Conservation (phyloP, 2,113 vertebrate species). For the Megaleporinus macrocephalus region DNA sequence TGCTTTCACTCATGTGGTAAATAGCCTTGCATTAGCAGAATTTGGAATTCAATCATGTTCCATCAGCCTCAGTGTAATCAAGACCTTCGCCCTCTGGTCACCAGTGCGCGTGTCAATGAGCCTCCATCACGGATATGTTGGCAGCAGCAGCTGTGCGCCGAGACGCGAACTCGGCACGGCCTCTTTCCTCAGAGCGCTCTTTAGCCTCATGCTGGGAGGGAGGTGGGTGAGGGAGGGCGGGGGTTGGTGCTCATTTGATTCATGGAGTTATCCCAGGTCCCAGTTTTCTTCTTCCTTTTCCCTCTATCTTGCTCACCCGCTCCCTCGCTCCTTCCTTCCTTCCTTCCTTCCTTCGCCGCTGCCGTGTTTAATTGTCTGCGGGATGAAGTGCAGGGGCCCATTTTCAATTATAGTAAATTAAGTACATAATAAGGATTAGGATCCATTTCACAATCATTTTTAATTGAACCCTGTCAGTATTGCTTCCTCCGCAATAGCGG, state of each 20-base stretch:
- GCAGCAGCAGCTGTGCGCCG: slow-evolving; percentile 31
- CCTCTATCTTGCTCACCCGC: slow-evolving; percentile 14
- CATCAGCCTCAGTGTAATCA: slow-evolving; percentile 57
- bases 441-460: slow-evolving; percentile 57
- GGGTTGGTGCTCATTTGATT: slow-evolving; percentile 24
- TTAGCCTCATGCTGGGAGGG: slow-evolving; percentile 1
- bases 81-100: slow-evolving; percentile 52
- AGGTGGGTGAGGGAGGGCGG: background rate
- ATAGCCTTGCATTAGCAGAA: slow-evolving; percentile 56
- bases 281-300: background rate
- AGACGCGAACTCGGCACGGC: background rate
- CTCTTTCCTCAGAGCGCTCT: background rate
- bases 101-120: slow-evolving; percentile 49
- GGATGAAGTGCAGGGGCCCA: slow-evolving; percentile 47
- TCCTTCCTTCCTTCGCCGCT: slow-evolving; percentile 12
- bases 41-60: slow-evolving; percentile 58
- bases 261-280: background rate
- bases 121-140: slow-evolving; percentile 41
- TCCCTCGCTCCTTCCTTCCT: slow-evolving; percentile 10
- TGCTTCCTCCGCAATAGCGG: slow-evolving; percentile 14
- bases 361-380: slow-evolving; percentile 50
- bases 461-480: slow-evolving; percentile 48
- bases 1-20: slow-evolving; percentile 51
- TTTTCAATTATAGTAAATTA: slow-evolving; percentile 58
- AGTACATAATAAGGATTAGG: slow-evolving; percentile 59